These are phyloP conservation scores for Calypte anna DNA, from an alignment of 2,113 vertebrate species.

Conservation along the genomic window DNA sequence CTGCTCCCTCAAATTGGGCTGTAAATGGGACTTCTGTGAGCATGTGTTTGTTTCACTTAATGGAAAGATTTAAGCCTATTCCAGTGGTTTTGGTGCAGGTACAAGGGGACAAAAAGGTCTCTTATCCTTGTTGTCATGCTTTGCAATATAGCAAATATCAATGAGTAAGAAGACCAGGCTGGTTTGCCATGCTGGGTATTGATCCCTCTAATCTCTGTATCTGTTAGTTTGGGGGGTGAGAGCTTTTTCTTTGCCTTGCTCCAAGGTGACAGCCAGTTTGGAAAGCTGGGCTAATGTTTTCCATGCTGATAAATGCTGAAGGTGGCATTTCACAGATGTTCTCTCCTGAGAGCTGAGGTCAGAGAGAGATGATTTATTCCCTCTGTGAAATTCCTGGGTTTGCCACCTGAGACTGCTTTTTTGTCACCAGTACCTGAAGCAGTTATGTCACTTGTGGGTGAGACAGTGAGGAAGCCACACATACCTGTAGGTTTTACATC, in stretches of 20 bases:
- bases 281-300: not conserved
- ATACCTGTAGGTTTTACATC: not conserved
- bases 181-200: not conserved
- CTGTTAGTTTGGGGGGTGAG: not conserved
- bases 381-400: not conserved
- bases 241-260: not conserved
- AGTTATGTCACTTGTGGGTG: not conserved
- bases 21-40: rapidly evolving
- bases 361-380: not conserved
- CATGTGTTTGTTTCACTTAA: not conserved
- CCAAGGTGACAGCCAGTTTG: not conserved
- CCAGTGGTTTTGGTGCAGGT: not conserved
- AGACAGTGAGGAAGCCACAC: not conserved
- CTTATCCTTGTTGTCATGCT: not conserved
- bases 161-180: not conserved
- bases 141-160: not conserved
- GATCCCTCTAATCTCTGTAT: not conserved
- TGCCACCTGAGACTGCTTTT: not conserved
- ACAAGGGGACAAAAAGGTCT: not conserved
- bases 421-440: not conserved
- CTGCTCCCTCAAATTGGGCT: not conserved
- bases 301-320: not conserved
- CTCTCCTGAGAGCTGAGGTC: not conserved
- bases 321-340: constrained; percentile 39
- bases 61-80: not conserved